These are phyloP conservation scores for Acipenser ruthenus DNA, from an alignment of 2,797 vertebrate genomes.

Conservation along the genomic window DNA sequence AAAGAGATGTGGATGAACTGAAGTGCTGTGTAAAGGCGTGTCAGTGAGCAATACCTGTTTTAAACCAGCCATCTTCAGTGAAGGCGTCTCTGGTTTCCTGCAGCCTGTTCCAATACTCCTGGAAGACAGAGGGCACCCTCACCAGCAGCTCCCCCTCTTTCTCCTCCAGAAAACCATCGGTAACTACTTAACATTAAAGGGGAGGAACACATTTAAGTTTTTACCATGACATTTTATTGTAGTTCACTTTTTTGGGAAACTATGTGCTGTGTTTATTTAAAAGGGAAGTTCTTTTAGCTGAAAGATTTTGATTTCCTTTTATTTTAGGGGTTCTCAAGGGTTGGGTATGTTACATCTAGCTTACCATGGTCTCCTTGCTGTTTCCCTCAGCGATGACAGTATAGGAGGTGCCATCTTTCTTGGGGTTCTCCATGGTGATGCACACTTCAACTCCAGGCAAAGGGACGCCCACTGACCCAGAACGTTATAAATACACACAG, in stretches of 20 bases:
- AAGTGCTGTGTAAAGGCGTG: no score
- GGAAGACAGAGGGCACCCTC: constrained; percentile 77
- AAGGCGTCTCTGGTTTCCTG: constrained; percentile 70
- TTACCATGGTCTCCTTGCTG: constrained; percentile 64
- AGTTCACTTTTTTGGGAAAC: no score
- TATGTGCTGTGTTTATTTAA: no score
- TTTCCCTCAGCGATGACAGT: constrained; percentile 65
- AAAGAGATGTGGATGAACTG: no score
- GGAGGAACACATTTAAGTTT: no score
- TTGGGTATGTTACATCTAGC: no score
- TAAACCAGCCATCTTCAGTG: constrained; percentile 82
- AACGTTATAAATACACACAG: not conserved
- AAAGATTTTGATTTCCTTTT: no score
- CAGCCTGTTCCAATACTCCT: constrained; percentile 82
- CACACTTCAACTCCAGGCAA: constrained; percentile 74
- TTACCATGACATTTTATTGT: no score
- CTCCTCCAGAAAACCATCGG: constrained; percentile 43
- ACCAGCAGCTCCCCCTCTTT: constrained; percentile 86
- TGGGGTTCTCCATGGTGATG: constrained; percentile 59
- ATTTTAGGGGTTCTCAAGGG: no score
- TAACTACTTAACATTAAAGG: no score
- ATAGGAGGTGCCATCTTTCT: constrained; percentile 24
- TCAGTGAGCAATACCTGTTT: constrained; percentile 64
- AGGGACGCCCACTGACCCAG: constrained; percentile 83
- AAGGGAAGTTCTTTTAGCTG: no score